Base-by-base conservation (phyloP, 1,140 invertebrate genomes). In the Condylostylus longicornis region DNA sequence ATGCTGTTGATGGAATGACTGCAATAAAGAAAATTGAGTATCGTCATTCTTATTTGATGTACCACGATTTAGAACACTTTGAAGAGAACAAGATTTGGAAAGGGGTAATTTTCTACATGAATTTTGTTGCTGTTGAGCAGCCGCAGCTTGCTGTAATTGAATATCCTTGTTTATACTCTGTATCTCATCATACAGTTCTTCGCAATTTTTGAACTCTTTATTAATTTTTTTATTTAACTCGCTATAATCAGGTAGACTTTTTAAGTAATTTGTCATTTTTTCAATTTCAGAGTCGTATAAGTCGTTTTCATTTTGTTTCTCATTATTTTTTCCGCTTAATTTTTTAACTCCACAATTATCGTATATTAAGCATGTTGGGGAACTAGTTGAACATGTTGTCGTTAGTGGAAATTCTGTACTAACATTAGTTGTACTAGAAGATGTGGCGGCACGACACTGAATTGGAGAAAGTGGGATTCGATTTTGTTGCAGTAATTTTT, bases 231-330 rank as follows among this genome's bases (percentile, higher is more conserved):
- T 47, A 39, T 60, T 54, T 28, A 60, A 23, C 37, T 60, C 57
- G 27, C 52, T 57, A 35, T 60, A 61, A 41, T 61, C 58, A 33
- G 58, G 58, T 34, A 61, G 18, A 42, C 57, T 60, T 36, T 58
- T 60, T 5, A 61, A 38, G 48, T 61, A 61, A 42, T 56, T 58
- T 38, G 58, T 61, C 58, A 61, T 61, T 49, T 58, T 58, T 37
- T 61, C 58, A 21, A 61, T 61, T 31, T 61, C 58, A 7, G 58
- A 57, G 35, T 56, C 53, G 28, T 60, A 61, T 37, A 58, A 54
- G 34, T 60, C 53, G 4, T 52, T 52, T 40, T 58, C 54, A n/a
- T 27, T 18, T 9, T 7, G 7, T 25, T n/a, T n/a, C 7, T 12
- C 8, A 35, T 35, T 13, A 12, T 6, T 35, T 5, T 35, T 25